Base-by-base conservation (phyloP, 2,888 invertebrate genomes). In the Glaucopsyche alexis region DNA sequence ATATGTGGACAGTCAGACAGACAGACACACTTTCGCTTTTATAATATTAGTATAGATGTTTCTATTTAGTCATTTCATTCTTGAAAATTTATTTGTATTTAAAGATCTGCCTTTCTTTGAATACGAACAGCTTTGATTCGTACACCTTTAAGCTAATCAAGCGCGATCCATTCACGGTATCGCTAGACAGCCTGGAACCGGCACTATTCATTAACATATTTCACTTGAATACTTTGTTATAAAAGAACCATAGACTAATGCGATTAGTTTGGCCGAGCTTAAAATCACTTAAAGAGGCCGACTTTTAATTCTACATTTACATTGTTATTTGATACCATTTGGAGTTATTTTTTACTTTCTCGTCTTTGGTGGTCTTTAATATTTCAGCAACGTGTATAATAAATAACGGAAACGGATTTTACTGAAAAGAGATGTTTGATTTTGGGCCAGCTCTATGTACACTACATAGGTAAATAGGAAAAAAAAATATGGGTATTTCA, bases 81-180 rank as follows among this genome's bases (percentile, higher is more conserved):
- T 42, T 42, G 42, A 42, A 47, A 47, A 0, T 13, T 29, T 29
- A 29, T 29, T 29, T 29, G 29, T 29, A 29, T 29, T n/a, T n/a
- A n/a, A 29, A 29, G 4, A 29, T 29, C 47, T 47, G 47, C 6
- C 11, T 47, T 29, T 29, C 60, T 29, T 60, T 29, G 60, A 60
- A 47, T 14, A 29, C 7, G 47, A 49, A 47, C 7, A 47, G 47
- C 19, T 11, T 29, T 4, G 4, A 49, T 13, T 69, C 29, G 49
- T 49, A 29, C 69, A 69, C 49, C 69, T 69, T 69, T 49, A 69
- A 49, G 49, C 69, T 47, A 47, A 47, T 69, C 69, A 69, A 49
- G 69, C 69, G 69, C 47, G 29, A 49, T 49, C 47, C 14, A 49
- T 69, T 69, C 49, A 69, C 13, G 69, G 19, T 7, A 29, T 47